Percentiles rank a stretch among this genome's conserved stretches.
These are phyloP conservation scores for Montipora capitata DNA, from an alignment of 92 coral and sea anemone species.

Conservation along the genomic window DNA sequence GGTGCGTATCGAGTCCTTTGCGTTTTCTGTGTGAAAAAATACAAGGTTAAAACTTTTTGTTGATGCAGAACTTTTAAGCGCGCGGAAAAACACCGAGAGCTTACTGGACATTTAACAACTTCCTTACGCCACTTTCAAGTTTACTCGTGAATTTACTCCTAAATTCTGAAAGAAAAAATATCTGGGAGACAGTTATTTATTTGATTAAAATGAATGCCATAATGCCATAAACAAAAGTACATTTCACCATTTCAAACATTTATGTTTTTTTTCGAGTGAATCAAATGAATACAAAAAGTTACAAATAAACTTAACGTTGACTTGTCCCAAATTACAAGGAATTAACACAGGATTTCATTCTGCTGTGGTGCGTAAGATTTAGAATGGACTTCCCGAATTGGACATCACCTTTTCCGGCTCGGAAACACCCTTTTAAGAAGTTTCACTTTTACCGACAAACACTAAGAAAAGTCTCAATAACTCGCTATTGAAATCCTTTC, in stretches of 20 bases:
- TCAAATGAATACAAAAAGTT: neutral
- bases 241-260: slow-evolving; percentile 7
- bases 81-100: neutral
- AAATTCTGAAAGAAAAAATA: neutral
- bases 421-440: neutral
- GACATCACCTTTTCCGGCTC: too few species aligned
- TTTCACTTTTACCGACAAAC: neutral
- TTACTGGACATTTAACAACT: neutral
- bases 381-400: too few species aligned
- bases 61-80: neutral
- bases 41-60: neutral
- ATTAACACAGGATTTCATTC: neutral
- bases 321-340: neutral
- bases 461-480: too few species aligned
- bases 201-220: slow-evolving; percentile 21
- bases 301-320: neutral
- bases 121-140: neutral
- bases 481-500: neutral
- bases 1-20: neutral
- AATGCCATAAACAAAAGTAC: slow-evolving; percentile 6
- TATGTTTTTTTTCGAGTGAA: slow-evolving; percentile 1
- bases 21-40: neutral
- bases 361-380: neutral
- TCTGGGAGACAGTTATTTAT: neutral
- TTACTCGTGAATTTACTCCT: neutral